Percentiles rank a stretch among this genome's conserved stretches.
Evolutionary conservation across 2,888 invertebrate species (phyloP).

Genomic region (Cacoxenus indagator): DNA sequence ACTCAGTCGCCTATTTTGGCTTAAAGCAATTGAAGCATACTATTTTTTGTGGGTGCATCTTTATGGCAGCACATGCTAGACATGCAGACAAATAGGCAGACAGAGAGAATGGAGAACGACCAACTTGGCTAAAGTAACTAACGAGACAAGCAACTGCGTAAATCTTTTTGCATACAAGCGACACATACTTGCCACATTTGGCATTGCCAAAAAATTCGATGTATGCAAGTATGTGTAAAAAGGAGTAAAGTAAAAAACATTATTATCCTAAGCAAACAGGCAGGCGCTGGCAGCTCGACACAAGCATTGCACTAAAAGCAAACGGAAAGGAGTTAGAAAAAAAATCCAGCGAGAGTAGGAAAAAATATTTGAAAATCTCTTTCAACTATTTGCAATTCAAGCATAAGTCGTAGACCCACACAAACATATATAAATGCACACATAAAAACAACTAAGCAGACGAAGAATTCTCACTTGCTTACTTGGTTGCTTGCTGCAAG

Average conservation of each 20-base stretch:
- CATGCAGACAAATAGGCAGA: too few relatives aligned
- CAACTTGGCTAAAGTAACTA: too few relatives aligned
- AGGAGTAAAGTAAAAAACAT: constrained; percentile 25
- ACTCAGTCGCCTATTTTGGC: not conserved
- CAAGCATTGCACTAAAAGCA: constrained; percentile 17
- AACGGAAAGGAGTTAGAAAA: not conserved
- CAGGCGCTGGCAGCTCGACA: too few relatives aligned
- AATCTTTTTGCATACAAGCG: too few relatives aligned
- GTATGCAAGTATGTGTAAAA: not conserved
- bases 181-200: not conserved
- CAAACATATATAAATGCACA: constrained; percentile 17
- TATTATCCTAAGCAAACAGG: constrained; percentile 30
- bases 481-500: not conserved
- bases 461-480: not conserved
- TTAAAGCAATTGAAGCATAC: too few relatives aligned
- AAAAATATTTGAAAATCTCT: constrained; percentile 59
- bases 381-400: constrained; percentile 68
- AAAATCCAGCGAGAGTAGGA: not conserved
- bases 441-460: too few relatives aligned
- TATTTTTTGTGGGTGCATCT: too few relatives aligned
- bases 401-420: constrained; percentile 54
- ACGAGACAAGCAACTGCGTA: too few relatives aligned
- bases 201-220: not conserved
- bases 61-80: constrained; percentile 6
- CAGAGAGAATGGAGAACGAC: not conserved